Base-by-base conservation (phyloP, 2,888 invertebrate genomes). In the Philonicus albiceps region DNA sequence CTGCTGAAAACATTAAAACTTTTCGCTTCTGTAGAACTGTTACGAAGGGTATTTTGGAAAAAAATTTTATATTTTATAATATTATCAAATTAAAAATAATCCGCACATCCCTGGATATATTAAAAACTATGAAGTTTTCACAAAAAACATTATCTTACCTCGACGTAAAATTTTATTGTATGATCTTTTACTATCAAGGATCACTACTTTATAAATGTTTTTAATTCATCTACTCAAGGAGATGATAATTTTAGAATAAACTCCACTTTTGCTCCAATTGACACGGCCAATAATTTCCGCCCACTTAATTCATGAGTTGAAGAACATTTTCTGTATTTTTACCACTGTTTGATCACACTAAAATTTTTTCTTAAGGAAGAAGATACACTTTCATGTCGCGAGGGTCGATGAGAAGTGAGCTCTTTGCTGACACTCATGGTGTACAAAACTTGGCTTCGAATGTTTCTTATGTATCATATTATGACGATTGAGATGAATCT, bases 311-410 rank as follows among this genome's bases (percentile, higher is more conserved):
- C 40, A 76, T 11, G 49, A 80, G 49, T 27, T 53, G 37, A 74
- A 43, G 49, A 64, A 83, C 19, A 55, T 37, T 37, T 83, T 83
- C 72, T 83, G 37, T 83, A 13, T 83, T 37, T 64, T 64, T 37
- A 31, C 34, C 72, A 64, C 83, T 64, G 34, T 55, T 83, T 72
- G 34, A 34, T 64, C 83, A 83, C 37, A 83, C 55, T 64, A 19
- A 64, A 64, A 22, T 27, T 11, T 64, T 64, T 64, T 64, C 22
- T 64, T 64, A 19, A 22, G 11, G 19, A 27, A 13, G 19, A 34
- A 55, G 64, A 83, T 34, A 64, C 83, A 83, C 72, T 83, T 83
- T 31, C 83, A 64, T 83, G 83, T 72, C 64, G 83, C 83, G 83
- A 83, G 83, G 83, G 30, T 83, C 72, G 55, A 37, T 64, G 83